Evolutionary conservation across 2,113 vertebrate species (phyloP).

Genomic region (Pachycephala philippinensis): DNA sequence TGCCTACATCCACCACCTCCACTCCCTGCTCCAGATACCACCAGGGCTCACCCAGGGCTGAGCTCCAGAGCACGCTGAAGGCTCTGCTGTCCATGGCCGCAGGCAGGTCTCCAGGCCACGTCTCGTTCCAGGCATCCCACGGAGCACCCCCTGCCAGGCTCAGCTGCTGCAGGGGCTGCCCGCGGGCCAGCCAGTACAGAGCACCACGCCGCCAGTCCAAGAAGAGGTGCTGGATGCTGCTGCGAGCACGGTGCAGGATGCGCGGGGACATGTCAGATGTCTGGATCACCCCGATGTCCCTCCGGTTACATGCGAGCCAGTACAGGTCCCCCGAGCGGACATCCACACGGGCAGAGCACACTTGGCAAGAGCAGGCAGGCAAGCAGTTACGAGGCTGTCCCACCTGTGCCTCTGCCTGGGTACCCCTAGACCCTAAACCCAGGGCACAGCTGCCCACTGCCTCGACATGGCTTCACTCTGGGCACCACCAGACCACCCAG

Average conservation of each 20-base stretch:
- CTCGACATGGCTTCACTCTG: accelerated
- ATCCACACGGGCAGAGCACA: constrained; percentile 81
- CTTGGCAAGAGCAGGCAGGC: constrained; percentile 49
- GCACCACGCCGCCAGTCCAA: constrained; percentile 78
- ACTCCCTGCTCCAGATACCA: background rate
- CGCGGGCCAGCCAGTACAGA: constrained; percentile 79
- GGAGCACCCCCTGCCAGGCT: constrained; percentile 69
- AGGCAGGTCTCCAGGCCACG: constrained; percentile 37
- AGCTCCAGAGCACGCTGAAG: constrained; percentile 81
- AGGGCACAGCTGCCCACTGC: background rate
- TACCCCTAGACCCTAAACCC: background rate
- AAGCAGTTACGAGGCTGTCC: background rate
- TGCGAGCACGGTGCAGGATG: constrained; percentile 71
- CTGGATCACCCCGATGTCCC: constrained; percentile 68
- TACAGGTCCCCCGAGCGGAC: constrained; percentile 75
- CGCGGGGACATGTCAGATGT: background rate
- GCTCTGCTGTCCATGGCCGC: constrained; percentile 76
- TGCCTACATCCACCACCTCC: background rate
- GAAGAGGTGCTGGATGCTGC: constrained; percentile 71
- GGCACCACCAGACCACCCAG: background rate
- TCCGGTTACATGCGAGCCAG: constrained; percentile 82
- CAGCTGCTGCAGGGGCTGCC: constrained; percentile 72
- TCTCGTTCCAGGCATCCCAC: constrained; percentile 66
- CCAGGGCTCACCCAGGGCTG: constrained; percentile 64
- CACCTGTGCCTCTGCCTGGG: background rate